Conservation (phyloP, 2,888 invertebrate species). For the Phoenoteleia sp. region DNA sequence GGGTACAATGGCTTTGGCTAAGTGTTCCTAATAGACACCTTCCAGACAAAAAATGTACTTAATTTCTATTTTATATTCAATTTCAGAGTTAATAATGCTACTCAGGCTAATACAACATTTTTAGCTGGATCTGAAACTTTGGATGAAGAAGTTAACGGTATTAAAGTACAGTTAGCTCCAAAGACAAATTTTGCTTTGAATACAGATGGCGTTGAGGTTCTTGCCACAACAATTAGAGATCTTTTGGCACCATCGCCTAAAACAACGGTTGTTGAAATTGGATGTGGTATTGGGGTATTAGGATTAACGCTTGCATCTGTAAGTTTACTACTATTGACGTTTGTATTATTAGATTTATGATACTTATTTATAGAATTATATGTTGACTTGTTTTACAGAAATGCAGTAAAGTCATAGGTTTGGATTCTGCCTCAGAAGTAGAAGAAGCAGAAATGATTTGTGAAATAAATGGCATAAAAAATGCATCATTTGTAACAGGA, state of each 20-base stretch:
- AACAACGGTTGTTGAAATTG: slow-evolving; percentile 83
- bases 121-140: slow-evolving; percentile 84
- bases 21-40: no score
- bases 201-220: slow-evolving; percentile 82
- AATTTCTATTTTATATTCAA: slow-evolving; percentile 12
- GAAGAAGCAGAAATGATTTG: slow-evolving; percentile 85
- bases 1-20: no score
- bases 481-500: slow-evolving; percentile 84
- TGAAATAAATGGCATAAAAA: slow-evolving; percentile 84
- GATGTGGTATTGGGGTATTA: slow-evolving; percentile 84
- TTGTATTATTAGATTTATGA: background rate
- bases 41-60: no score
- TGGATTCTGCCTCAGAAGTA: slow-evolving; percentile 84
- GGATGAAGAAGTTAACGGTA: slow-evolving; percentile 82
- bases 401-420: slow-evolving; percentile 84
- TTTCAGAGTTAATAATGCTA: slow-evolving; percentile 77
- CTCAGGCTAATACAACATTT: slow-evolving; percentile 82
- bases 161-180: slow-evolving; percentile 84
- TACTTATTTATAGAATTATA: slow-evolving; percentile 14
- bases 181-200: slow-evolving; percentile 85
- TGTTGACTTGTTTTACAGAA: slow-evolving; percentile 77
- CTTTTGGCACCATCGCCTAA: slow-evolving; percentile 79
- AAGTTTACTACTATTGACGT: no score
- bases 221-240: slow-evolving; percentile 81
- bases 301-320: slow-evolving; percentile 84